Evolutionary conservation across 2,113 vertebrate genomes (phyloP).

Genomic region (Bothrops jararaca): DNA sequence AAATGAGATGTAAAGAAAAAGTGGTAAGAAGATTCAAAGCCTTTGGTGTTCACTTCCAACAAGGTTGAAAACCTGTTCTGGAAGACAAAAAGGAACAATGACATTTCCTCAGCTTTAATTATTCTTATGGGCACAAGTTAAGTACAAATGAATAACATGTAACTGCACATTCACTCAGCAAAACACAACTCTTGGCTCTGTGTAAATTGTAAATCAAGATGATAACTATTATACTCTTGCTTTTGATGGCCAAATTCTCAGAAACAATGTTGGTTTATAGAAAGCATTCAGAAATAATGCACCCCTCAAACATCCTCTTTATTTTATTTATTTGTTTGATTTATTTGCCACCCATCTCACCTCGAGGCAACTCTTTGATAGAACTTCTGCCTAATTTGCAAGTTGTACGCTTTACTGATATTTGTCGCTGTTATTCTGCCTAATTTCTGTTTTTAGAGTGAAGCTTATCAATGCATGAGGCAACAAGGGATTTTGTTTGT

Average conservation of each 20-base stretch:
- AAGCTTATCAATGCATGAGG: not conserved
- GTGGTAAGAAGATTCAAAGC: not conserved
- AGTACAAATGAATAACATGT: not conserved
- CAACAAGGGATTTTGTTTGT: not conserved
- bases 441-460: not conserved
- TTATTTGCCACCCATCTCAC: not conserved
- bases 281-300: not conserved
- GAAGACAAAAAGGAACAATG: not conserved
- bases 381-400: not conserved
- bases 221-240: not conserved
- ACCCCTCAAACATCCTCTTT: not conserved
- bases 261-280: not conserved
- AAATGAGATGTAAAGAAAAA: not conserved
- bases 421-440: not conserved
- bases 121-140: not conserved
- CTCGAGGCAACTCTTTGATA: not conserved
- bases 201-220: not conserved
- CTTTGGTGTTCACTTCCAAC: not conserved
- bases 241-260: not conserved
- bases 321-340: not conserved
- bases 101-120: conserved; percentile 8
- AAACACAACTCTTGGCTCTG: not conserved
- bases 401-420: not conserved
- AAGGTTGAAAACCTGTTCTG: not conserved
- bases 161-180: not conserved